phyloP scores from a whole-genome alignment of 2,888 invertebrate genomes.

The Drosophila borealis region DNA sequence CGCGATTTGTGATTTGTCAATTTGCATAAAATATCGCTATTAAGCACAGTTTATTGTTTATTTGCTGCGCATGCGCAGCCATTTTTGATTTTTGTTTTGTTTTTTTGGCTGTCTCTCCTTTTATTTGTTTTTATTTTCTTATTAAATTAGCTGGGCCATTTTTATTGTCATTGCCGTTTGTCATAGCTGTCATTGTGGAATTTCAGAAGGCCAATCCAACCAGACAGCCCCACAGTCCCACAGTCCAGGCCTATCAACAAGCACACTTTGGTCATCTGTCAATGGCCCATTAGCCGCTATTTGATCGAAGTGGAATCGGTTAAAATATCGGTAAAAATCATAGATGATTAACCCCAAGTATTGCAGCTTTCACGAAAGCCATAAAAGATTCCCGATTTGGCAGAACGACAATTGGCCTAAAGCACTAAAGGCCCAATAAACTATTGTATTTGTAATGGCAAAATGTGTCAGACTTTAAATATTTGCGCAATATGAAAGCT shows the following conservation, averaged over 20 bases:
- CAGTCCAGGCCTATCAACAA: conserved; percentile 19
- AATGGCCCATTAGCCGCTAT: conserved; percentile 25
- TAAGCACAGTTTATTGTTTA: conserved; percentile 74
- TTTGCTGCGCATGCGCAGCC: conserved; percentile 74
- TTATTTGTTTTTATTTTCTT: conserved; percentile 15
- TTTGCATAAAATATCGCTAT: conserved; percentile 77
- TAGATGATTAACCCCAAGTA: not conserved
- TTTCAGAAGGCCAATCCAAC: conserved; percentile 69
- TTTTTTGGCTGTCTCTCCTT: conserved; percentile 1
- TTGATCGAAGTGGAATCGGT: not conserved
- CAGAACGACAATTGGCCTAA: not conserved
- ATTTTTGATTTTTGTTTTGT: conserved; percentile 49
- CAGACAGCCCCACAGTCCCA: not conserved
- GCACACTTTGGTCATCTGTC: conserved; percentile 2
- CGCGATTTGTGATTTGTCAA: conserved; percentile 44
- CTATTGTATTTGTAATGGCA: too few relatives aligned
- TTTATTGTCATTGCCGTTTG: conserved; percentile 40
- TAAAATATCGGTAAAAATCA: conserved; percentile 7
- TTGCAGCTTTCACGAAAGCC: conserved; percentile 10
- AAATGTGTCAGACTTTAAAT: too few relatives aligned
- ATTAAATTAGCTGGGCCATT: conserved; percentile 33
- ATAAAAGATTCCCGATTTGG: not conserved
- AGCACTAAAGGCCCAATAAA: not conserved
- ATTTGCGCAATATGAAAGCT: too few relatives aligned
- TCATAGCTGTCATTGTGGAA: conserved; percentile 54